Evolutionary conservation across 2,113 vertebrate genomes (phyloP).

Genomic region (Bufo bufo): DNA sequence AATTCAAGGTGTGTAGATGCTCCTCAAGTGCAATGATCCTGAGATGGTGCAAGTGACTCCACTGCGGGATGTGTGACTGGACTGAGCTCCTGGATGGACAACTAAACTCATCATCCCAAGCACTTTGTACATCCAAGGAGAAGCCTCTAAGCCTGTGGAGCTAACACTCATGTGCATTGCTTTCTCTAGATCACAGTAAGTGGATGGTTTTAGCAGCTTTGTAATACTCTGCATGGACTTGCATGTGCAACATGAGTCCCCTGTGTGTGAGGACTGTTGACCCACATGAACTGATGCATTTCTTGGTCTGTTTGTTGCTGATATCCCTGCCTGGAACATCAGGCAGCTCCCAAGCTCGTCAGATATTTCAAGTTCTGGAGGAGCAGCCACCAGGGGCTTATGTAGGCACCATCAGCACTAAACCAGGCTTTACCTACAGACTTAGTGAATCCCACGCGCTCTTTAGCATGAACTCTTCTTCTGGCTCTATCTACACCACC

Average conservation of each 20-base stretch:
- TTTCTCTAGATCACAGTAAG: background rate
- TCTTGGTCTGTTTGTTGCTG: conserved; percentile 56
- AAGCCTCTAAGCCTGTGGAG: background rate
- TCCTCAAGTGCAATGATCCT: background rate
- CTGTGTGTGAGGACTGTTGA: conserved; percentile 60
- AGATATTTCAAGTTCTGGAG: conserved; percentile 91
- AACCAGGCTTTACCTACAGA: conserved; percentile 90
- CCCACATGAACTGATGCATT: conserved; percentile 50
- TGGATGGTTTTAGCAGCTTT: conserved; percentile 15
- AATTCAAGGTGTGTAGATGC: background rate
- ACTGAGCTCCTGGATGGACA: conserved; percentile 46
- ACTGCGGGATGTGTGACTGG: background rate
- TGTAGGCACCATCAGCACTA: conserved; percentile 91
- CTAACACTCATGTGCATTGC: background rate
- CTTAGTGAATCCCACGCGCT: conserved; percentile 94
- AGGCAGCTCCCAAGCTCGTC: conserved; percentile 81
- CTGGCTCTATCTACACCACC: conserved; percentile 87
- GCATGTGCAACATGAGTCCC: conserved; percentile 64
- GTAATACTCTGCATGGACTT: background rate
- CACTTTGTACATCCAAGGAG: conserved; percentile 16
- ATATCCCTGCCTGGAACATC: conserved; percentile 60
- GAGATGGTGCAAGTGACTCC: background rate
- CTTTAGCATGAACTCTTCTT: conserved; percentile 88
- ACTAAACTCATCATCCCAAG: conserved; percentile 64
- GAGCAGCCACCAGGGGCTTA: conserved; percentile 91